A percentile compares a stretch with the other conserved stretches of the same genome.
Conservation (phyloP, 2,113 vertebrate genomes). For the Bos taurus region DNA sequence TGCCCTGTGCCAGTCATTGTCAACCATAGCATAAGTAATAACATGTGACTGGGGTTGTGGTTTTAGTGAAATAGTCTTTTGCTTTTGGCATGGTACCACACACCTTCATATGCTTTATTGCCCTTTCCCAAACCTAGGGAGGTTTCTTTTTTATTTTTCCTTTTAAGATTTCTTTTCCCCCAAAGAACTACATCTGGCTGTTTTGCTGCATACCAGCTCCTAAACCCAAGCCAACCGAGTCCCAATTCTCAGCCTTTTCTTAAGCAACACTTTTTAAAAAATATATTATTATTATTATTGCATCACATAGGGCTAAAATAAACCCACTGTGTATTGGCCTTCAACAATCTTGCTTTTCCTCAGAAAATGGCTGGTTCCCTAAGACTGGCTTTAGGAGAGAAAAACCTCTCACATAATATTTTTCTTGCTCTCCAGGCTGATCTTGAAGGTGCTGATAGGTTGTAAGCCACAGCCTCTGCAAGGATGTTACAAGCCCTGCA, state of each 20-base stretch:
- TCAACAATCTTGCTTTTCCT: constrained; percentile 61
- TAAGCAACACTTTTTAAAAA: constrained; percentile 32
- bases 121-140: constrained; percentile 39
- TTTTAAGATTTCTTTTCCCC: constrained; percentile 46
- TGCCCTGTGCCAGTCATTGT: constrained; percentile 61
- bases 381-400: constrained; percentile 62
- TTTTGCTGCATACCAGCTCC: constrained; percentile 61
- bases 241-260: constrained; percentile 44
- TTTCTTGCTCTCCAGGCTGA: constrained; percentile 36
- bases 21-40: constrained; percentile 43
- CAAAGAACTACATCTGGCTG: constrained; percentile 59
- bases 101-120: constrained; percentile 61
- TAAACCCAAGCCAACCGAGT: constrained; percentile 39
- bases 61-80: constrained; percentile 49
- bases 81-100: constrained; percentile 45
- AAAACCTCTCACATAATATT: constrained; percentile 65
- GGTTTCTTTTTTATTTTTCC: background rate
- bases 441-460: constrained; percentile 62
- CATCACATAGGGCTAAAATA: constrained; percentile 56
- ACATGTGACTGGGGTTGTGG: constrained; percentile 42
- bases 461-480: constrained; percentile 44
- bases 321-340: constrained; percentile 60
- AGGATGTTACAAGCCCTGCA: constrained; percentile 49
- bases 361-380: constrained; percentile 55
- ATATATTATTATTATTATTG: constrained; percentile 5